phyloP scores from a whole-genome alignment of 2,113 vertebrate species.

The Erpornis zantholeuca region DNA sequence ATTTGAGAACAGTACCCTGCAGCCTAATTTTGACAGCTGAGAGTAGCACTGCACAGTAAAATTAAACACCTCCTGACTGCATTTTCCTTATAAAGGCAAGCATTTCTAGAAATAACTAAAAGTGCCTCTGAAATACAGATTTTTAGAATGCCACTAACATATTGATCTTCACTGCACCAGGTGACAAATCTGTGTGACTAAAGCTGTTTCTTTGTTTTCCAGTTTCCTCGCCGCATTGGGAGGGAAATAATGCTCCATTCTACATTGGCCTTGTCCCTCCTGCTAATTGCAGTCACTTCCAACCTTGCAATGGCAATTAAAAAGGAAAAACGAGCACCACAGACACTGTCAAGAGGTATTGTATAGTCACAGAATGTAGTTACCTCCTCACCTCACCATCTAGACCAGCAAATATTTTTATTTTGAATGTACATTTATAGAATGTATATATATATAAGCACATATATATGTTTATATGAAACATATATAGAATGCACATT shows the following conservation, averaged over 20 bases:
- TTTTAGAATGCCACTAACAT: background rate
- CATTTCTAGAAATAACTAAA: background rate
- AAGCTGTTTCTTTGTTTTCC: background rate
- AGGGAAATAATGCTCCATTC: conserved; percentile 46
- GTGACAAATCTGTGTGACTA: background rate
- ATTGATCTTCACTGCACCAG: background rate
- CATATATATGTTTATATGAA: background rate
- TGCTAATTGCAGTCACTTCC: conserved; percentile 62
- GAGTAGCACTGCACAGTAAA: background rate
- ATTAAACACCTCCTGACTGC: background rate
- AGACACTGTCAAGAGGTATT: conserved; percentile 77
- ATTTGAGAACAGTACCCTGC: background rate
- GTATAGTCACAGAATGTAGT: background rate
- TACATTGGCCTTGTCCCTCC: conserved; percentile 35
- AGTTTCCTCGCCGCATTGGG: background rate
- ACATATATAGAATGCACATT: background rate
- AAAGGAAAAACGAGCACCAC: conserved; percentile 68
- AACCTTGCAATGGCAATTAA: conserved; percentile 68
- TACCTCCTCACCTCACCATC: background rate
- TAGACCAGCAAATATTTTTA: background rate
- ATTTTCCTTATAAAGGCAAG: background rate
- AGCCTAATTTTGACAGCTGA: background rate
- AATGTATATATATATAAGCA: background rate
- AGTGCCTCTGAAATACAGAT: background rate
- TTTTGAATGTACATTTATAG: background rate